phyloP scores from a whole-genome alignment of 2,113 vertebrate species.

The Anolis carolinensis region DNA sequence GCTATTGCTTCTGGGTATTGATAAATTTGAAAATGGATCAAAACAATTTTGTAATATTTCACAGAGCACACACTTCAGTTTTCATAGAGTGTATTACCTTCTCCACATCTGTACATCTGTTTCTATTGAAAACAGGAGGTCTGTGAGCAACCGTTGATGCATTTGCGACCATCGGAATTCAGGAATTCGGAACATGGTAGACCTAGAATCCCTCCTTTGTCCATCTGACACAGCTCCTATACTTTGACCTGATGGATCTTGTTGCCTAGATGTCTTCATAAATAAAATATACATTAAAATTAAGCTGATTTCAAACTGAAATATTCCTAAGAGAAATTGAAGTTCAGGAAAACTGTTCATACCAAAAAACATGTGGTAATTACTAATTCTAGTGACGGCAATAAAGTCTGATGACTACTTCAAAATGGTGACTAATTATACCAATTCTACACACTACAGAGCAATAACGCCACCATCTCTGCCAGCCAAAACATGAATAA shows the following conservation, averaged over 20 bases:
- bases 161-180: conserved; percentile 96
- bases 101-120: conserved; percentile 99
- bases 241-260: conserved; percentile 64
- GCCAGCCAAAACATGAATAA: conserved; percentile 42
- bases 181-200: conserved; percentile 93
- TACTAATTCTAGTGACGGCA: conserved; percentile 4
- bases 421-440: conserved; percentile 29
- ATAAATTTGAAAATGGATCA: not conserved
- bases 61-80: not conserved
- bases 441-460: conserved; percentile 52
- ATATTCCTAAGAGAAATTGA: not conserved
- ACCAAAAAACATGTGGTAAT: conserved; percentile 1
- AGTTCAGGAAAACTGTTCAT: not conserved
- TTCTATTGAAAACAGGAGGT: conserved; percentile 96
- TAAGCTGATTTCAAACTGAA: not conserved
- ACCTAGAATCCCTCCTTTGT: conserved; percentile 82
- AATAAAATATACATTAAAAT: conserved; percentile 32
- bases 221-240: conserved; percentile 56
- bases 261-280: conserved; percentile 73
- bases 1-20: not conserved
- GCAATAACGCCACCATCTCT: conserved; percentile 44
- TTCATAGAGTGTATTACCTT: conserved; percentile 77
- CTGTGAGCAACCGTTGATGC: conserved; percentile 96
- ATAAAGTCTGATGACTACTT: conserved; percentile 12
- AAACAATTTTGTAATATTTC: not conserved